Base-by-base conservation (phyloP, 1,140 invertebrate species). In the Rhopalosiphum maidis region DNA sequence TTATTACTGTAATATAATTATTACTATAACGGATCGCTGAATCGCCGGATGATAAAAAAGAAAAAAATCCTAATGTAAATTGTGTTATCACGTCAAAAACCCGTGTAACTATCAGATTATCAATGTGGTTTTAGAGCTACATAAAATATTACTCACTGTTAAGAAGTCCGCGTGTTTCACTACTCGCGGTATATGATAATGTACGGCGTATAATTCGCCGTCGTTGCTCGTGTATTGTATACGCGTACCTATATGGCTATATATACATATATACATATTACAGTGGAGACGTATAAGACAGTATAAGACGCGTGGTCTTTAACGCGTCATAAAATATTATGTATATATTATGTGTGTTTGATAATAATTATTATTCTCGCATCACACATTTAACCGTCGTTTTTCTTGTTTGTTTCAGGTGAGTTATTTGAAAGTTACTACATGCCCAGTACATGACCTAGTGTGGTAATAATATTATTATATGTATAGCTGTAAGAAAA, bases 381-480 rank as follows among this genome's bases (percentile, higher is more conserved):
- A 89, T 37, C 25, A 35, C 43, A 87, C 35, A 51, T 90, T 22
- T 90, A 90, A 90, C 48, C 8, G 88, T 41, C 9, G 9, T 90
- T 90, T 55, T 55, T 90, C 9, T 55, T 1, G n/a, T 90, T 90
- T 90, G 48, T 90, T 90, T 90, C 88, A 90, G 88, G 88, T 90
- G 88, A 90, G 88, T 90, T 90, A 54, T 89, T 23, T 30, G n/a
- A 23, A n/a, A 51, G 21, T 15, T 15, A 35, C 82, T 48, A 15
- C 43, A 35, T 30, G 46, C 9, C 4, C 37, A 43, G 22, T 41
- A 43, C 43, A 30, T 18, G 60, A n/a, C 15, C 48, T 51, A 51
- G 15, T 21, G 48, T 15, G 48, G 30, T 18, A 68, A 68, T 68
- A n/a, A 68, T 68, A 18, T 68, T 37, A 83, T 37, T 83, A 82